Conservation (phyloP, 2,888 invertebrate species). For the Lithodes maja region DNA sequence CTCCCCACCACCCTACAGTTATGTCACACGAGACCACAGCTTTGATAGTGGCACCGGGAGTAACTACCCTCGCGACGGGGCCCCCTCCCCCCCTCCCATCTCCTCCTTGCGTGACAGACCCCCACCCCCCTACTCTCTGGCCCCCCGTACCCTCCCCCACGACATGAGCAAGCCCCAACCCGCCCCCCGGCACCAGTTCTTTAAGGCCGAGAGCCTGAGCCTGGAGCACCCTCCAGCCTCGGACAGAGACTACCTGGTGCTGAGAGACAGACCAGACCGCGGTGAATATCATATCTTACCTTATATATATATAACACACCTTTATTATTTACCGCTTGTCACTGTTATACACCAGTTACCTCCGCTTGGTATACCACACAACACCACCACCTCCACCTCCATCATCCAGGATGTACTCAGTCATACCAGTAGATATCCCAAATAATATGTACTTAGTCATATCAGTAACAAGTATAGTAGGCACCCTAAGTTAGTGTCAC, state of each 20-base stretch:
- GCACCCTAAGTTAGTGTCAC: too few species aligned
- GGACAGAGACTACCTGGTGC: constrained; percentile 62
- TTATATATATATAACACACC: constrained; percentile 34
- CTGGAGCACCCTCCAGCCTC: constrained; percentile 61
- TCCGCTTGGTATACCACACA: constrained; percentile 54
- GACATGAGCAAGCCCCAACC: constrained; percentile 64
- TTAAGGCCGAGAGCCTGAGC: constrained; percentile 72
- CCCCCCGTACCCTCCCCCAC: constrained; percentile 64
- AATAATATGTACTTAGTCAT: too few species aligned
- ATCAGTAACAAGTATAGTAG: too few species aligned
- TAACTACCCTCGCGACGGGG: constrained; percentile 46
- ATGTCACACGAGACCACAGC: constrained; percentile 55
- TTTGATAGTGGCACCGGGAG: constrained; percentile 58
- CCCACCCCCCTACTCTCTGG: constrained; percentile 64
- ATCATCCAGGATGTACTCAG: neutral
- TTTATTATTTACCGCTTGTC: constrained; percentile 64
- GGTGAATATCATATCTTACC: constrained; percentile 65
- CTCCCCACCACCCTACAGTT: constrained; percentile 65
- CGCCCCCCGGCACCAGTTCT: constrained; percentile 70
- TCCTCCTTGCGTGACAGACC: constrained; percentile 59
- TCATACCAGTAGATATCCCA: neutral
- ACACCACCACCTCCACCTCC: constrained; percentile 56
- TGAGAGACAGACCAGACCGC: constrained; percentile 58
- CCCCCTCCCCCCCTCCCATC: constrained; percentile 62
- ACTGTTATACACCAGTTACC: constrained; percentile 52